Percentiles rank a stretch among this genome's conserved stretches.
These are phyloP conservation scores for Cordilura impudica DNA, from an alignment of 2,888 invertebrate species.

Conservation along the genomic window DNA sequence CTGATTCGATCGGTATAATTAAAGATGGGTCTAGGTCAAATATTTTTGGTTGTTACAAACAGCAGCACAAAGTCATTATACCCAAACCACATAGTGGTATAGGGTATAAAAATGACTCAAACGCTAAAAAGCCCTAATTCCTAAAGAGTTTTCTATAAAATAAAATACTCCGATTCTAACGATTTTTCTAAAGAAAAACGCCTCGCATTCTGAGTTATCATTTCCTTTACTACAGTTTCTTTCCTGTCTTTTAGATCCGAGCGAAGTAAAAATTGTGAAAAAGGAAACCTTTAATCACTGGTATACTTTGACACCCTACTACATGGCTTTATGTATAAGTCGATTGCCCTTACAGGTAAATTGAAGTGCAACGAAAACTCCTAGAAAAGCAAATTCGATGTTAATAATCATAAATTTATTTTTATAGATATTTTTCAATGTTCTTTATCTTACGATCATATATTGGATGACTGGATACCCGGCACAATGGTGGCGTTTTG, in stretches of 20 bases:
- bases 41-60: no score
- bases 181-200: no score
- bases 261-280: constrained; percentile 83
- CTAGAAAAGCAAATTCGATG: not conserved
- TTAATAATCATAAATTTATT: not conserved
- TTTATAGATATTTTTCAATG: constrained; percentile 79
- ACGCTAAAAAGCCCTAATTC: no score
- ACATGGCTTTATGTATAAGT: constrained; percentile 82
- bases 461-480: constrained; percentile 86
- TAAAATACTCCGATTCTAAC: no score
- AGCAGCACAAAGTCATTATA: no score
- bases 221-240: not conserved
- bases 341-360: constrained; percentile 81
- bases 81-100: no score
- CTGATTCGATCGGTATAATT: no score
- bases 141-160: no score
- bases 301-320: constrained; percentile 83
- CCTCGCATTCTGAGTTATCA: no score
- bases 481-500: constrained; percentile 82
- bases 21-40: no score
- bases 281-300: constrained; percentile 85
- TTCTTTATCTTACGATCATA: constrained; percentile 81
- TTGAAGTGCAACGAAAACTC: no score
- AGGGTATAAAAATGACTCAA: no score
- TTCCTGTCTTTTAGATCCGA: constrained; percentile 79